A percentile compares a stretch with the other conserved stretches of the same genome.
These are phyloP conservation scores for Pheosia tremula DNA, from an alignment of 2,888 invertebrate genomes.

Conservation along the genomic window DNA sequence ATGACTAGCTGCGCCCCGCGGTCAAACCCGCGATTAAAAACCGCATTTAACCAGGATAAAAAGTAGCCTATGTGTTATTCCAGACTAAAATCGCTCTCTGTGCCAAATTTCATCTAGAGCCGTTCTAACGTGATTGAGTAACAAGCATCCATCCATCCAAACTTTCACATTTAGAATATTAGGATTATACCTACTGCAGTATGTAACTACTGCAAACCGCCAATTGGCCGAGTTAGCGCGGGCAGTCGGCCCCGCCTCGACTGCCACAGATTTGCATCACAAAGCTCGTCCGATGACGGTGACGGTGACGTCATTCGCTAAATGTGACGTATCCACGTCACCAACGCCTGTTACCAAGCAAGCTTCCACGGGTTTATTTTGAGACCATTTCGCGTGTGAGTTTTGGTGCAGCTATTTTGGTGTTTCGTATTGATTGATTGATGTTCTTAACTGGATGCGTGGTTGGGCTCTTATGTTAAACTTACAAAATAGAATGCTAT, in stretches of 20 bases:
- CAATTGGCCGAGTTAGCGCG: constrained; percentile 7
- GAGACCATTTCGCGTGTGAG: not conserved
- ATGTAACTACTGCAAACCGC: not conserved
- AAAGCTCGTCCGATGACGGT: not conserved
- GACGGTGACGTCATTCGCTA: not conserved
- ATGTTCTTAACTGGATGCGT: too few species aligned
- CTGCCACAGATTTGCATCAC: constrained; percentile 4
- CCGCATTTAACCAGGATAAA: too few species aligned
- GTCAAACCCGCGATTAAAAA: too few species aligned
- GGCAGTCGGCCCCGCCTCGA: constrained; percentile 23
- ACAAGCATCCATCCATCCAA: too few species aligned
- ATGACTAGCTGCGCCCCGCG: too few species aligned
- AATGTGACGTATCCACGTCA: not conserved
- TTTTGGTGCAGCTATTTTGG: not conserved
- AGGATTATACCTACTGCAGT: not conserved
- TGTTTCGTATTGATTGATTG: too few species aligned
- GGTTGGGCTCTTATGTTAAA: not conserved
- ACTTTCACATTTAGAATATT: too few species aligned
- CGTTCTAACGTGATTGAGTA: too few species aligned
- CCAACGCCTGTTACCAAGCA: not conserved
- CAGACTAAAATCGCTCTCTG: too few species aligned
- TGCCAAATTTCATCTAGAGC: too few species aligned
- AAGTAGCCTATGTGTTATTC: too few species aligned
- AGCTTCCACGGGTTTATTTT: not conserved
- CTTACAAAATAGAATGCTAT: too few species aligned